phyloP scores from a whole-genome alignment of 2,797 vertebrate species.

The Sebastes diploproa region DNA sequence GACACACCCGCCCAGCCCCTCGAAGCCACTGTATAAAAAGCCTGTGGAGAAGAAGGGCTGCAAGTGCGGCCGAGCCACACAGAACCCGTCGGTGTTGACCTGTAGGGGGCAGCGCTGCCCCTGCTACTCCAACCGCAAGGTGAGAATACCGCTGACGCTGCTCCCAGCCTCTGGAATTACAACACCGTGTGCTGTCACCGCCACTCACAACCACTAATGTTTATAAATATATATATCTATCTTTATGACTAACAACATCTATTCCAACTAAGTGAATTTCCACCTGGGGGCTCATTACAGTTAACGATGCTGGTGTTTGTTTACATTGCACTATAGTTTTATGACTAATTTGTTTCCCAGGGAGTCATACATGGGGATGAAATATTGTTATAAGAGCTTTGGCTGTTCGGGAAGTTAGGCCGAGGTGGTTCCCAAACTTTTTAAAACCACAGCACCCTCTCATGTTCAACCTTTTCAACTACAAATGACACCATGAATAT shows the following conservation, averaged over 20 bases:
- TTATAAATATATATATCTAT: not conserved
- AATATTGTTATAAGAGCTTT: not conserved
- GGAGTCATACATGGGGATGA: not conserved
- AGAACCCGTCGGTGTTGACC: conserved; percentile 99
- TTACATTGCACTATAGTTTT: not conserved
- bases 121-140: conserved; percentile 99
- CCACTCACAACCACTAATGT: not conserved
- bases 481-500: not conserved
- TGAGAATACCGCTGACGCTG: conserved; percentile 11
- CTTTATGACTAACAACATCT: not conserved
- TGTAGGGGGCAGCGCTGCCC: conserved; percentile 99
- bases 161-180: not conserved
- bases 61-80: conserved; percentile 98
- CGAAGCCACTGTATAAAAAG: conserved; percentile 98
- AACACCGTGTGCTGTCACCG: too few species aligned
- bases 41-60: conserved; percentile 99
- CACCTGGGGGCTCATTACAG: not conserved
- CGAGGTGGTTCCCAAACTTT: not conserved
- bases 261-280: not conserved
- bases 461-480: not conserved
- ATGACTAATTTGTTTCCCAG: not conserved
- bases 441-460: not conserved
- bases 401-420: not conserved
- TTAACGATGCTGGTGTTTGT: not conserved
- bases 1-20: conserved; percentile 92